Percentiles rank a stretch among this genome's conserved stretches.
phyloP scores from a whole-genome alignment of 2,797 vertebrate species.

The Poeciliopsis infans region DNA sequence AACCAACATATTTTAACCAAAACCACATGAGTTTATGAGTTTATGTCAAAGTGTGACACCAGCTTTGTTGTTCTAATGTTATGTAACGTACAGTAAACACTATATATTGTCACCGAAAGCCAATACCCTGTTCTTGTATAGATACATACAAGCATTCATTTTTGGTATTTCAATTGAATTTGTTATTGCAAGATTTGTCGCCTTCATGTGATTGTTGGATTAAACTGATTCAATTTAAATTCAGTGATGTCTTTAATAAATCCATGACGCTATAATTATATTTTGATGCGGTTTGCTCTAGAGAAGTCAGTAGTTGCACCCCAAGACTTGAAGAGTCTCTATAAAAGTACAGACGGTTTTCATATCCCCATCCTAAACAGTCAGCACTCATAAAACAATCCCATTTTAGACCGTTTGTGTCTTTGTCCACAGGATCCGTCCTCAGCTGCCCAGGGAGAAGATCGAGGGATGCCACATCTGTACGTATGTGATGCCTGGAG shows the following conservation, averaged over 20 bases:
- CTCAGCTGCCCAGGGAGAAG: constrained; percentile 95
- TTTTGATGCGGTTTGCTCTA: not conserved
- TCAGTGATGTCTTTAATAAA: not conserved
- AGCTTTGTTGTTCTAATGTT: no score
- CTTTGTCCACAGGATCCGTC: constrained; percentile 86
- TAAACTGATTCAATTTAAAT: not conserved
- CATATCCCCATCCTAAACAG: not conserved
- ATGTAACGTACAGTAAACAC: no score
- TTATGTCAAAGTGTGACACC: no score
- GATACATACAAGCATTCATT: no score
- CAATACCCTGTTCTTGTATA: no score
- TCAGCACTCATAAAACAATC: not conserved
- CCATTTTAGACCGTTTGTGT: not conserved
- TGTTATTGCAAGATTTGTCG: not conserved
- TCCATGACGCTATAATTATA: not conserved
- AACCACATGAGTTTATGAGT: no score
- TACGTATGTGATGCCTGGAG: constrained; percentile 91
- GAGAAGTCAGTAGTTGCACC: not conserved
- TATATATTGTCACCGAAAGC: no score
- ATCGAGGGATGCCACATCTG: constrained; percentile 99
- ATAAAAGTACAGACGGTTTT: not conserved
- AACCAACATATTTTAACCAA: no score
- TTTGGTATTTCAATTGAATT: not conserved
- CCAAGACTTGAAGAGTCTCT: not conserved
- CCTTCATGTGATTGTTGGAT: not conserved